phyloP scores from a whole-genome alignment of 2,888 invertebrate species.

The Pyrrhopygopsis socrates region DNA sequence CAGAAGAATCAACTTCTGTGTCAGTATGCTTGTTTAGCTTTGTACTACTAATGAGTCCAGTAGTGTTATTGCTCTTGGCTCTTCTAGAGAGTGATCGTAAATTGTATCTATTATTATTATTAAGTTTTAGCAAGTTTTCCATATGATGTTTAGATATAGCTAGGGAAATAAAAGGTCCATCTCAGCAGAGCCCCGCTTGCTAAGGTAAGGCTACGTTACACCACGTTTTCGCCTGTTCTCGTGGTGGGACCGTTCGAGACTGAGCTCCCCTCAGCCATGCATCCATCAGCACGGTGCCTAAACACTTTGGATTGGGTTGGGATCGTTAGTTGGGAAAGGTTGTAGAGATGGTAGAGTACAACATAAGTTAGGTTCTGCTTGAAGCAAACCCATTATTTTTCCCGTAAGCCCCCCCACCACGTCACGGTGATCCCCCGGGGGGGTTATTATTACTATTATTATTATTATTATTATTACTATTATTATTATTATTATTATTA shows the following conservation, averaged over 20 bases:
- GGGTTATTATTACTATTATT: too few relatives aligned
- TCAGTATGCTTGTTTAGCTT: neutral
- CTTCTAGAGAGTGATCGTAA: neutral
- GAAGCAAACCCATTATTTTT: neutral
- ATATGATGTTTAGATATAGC: neutral
- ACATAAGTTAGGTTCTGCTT: neutral
- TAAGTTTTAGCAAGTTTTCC: neutral
- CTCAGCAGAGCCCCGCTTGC: constrained; percentile 24
- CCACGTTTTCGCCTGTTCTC: neutral
- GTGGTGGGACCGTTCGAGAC: constrained; percentile 8
- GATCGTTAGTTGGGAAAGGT: neutral
- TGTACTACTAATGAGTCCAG: neutral
- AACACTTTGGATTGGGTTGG: constrained; percentile 3
- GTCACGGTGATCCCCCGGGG: neutral
- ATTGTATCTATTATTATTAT: neutral
- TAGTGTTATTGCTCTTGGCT: neutral
- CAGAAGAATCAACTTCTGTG: neutral
- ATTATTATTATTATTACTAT: neutral
- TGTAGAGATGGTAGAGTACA: neutral
- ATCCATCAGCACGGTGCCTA: constrained; percentile 1
- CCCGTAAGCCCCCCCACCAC: neutral
- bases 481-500: neutral
- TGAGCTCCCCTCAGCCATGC: constrained; percentile 15
- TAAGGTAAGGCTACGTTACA: constrained; percentile 12
- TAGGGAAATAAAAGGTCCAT: constrained; percentile 17